A percentile compares a stretch with the other conserved stretches of the same genome.
Evolutionary conservation across 2,113 vertebrate genomes (phyloP).

Genomic region (Hyla sarda): DNA sequence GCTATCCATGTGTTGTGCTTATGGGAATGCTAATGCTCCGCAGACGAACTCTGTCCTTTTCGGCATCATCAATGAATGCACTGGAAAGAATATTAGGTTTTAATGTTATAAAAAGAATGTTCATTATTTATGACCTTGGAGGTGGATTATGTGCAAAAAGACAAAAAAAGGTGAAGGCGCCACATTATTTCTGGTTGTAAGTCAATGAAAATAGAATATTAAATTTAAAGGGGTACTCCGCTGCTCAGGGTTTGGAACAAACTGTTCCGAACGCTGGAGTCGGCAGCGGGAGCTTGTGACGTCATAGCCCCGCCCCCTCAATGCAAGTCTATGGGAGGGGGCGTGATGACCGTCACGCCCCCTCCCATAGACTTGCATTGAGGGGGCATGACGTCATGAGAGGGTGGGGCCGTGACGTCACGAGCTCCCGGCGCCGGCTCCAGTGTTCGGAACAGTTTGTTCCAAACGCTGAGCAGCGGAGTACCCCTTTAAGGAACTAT

Average conservation of each 20-base stretch:
- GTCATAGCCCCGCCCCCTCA: too few species aligned
- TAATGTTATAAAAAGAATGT: constrained; percentile 21
- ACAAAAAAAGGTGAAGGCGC: not conserved
- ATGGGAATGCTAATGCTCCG: constrained; percentile 50
- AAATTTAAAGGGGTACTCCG: too few species aligned
- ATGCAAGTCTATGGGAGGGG: too few species aligned
- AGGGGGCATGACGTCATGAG: too few species aligned
- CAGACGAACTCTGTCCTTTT: constrained; percentile 35
- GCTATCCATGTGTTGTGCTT: constrained; percentile 46
- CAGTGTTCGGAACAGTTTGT: too few species aligned
- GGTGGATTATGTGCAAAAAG: not conserved
- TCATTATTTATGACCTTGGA: constrained; percentile 34
- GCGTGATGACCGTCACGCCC: too few species aligned
- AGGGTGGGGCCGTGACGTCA: too few species aligned
- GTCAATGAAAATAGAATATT: not conserved
- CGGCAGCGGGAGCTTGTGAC: too few species aligned
- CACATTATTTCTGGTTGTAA: not conserved
- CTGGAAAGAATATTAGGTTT: not conserved
- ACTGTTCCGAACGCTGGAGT: too few species aligned
- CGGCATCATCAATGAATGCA: not conserved
- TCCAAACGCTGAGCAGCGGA: not conserved
- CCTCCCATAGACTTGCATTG: too few species aligned
- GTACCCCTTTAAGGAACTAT: not conserved
- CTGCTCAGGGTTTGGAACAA: too few species aligned
- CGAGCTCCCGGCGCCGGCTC: too few species aligned